Percentiles rank a stretch among this genome's conserved stretches.
phyloP scores from a whole-genome alignment of 2,113 vertebrate species.

The Mormyrus iriodes region DNA sequence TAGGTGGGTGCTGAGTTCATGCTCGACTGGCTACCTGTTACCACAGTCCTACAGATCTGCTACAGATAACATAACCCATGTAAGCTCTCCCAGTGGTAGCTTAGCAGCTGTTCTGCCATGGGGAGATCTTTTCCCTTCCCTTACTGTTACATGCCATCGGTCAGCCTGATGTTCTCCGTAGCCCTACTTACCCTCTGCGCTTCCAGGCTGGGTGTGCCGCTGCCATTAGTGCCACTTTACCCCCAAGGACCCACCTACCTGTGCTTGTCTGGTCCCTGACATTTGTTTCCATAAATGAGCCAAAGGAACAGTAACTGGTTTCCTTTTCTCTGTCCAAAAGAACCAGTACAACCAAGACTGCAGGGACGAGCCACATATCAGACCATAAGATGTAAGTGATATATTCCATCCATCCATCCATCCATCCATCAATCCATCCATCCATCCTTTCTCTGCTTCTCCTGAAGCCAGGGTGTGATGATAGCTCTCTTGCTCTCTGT shows the following conservation, averaged over 20 bases:
- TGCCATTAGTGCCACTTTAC: conserved; percentile 16
- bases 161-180: conserved; percentile 14
- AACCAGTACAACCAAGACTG: background rate
- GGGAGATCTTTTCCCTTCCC: background rate
- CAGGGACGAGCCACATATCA: background rate
- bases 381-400: background rate
- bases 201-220: background rate
- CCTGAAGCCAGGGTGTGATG: background rate
- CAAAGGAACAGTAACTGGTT: background rate
- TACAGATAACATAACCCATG: background rate
- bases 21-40: background rate
- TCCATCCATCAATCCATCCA: background rate
- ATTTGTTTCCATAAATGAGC: conserved; percentile 26
- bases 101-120: background rate
- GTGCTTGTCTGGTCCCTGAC: conserved; percentile 8
- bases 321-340: background rate
- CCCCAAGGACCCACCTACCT: conserved; percentile 24
- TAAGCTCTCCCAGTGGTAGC: background rate
- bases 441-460: background rate
- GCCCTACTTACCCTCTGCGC: conserved; percentile 4
- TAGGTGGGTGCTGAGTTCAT: background rate
- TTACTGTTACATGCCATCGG: conserved; percentile 7
- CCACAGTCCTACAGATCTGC: background rate
- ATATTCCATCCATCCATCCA: background rate
- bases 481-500: background rate